A percentile compares a stretch with the other conserved stretches of the same genome.
These are phyloP conservation scores for Cottus gobio DNA, from an alignment of 2,113 vertebrate genomes.

Conservation along the genomic window DNA sequence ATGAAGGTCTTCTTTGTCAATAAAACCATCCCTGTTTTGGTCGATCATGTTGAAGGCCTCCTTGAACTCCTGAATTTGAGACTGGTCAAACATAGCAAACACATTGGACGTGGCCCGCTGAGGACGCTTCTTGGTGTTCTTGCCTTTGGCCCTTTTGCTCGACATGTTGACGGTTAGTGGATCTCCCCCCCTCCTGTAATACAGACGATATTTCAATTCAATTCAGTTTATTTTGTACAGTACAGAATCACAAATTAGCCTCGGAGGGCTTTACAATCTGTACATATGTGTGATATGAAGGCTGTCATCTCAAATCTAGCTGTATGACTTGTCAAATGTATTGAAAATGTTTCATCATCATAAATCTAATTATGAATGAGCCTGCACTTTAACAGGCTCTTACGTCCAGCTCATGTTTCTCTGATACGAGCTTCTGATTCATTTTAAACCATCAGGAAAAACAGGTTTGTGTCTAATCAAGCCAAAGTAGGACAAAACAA, in stretches of 20 bases:
- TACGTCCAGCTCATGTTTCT: not conserved
- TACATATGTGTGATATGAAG: not conserved
- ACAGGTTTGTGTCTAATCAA: not conserved
- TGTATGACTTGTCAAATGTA: not conserved
- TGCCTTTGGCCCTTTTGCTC: slow-evolving; percentile 95
- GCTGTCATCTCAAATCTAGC: not conserved
- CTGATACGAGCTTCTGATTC: not conserved
- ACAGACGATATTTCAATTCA: not conserved
- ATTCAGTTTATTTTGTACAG: too few relatives aligned
- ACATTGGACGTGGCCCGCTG: slow-evolving; percentile 95
- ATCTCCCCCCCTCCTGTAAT: slow-evolving; percentile 31
- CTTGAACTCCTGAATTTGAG: slow-evolving; percentile 95
- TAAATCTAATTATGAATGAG: not conserved
- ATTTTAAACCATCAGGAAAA: not conserved
- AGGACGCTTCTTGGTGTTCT: slow-evolving; percentile 96
- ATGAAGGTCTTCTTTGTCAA: slow-evolving; percentile 94
- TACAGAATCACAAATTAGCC: too few relatives aligned
- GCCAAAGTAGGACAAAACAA: not conserved
- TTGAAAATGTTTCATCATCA: not conserved
- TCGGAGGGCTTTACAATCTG: too few relatives aligned
- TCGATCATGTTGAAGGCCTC: slow-evolving; percentile 98
- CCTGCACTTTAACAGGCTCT: not conserved
- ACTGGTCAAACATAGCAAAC: slow-evolving; percentile 96
- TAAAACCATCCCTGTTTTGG: slow-evolving; percentile 94
- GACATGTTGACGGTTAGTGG: slow-evolving; percentile 84